Percentiles rank a stretch among this genome's conserved stretches.
Conservation (phyloP, 53 echinoderm and acorn worm species). For the Holothuria leucospilota region DNA sequence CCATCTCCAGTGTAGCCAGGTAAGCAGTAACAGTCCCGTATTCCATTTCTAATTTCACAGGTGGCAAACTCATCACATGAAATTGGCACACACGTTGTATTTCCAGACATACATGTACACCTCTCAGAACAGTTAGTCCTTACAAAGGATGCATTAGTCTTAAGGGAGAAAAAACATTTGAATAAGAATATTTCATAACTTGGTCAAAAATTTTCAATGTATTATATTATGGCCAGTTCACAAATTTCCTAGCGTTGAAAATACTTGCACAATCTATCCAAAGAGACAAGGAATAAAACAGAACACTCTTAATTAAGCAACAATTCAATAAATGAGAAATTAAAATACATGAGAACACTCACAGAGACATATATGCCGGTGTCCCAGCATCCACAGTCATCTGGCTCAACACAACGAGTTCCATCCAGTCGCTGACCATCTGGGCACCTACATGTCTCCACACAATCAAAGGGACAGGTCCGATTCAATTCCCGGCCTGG, state of each 20-base stretch:
- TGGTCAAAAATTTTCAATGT: no score
- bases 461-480: slow-evolving; percentile 36
- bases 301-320: no score
- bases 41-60: slow-evolving; percentile 68
- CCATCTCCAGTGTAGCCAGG: slow-evolving; percentile 77
- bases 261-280: no score
- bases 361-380: slow-evolving; percentile 51
- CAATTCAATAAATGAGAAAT: no score
- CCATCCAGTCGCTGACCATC: slow-evolving; percentile 62
- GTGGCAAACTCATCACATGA: slow-evolving; percentile 63
- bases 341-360: not conserved
- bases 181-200: no score
- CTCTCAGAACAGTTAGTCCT: slow-evolving; percentile 27
- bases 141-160: slow-evolving; percentile 53
- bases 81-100: slow-evolving; percentile 31
- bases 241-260: no score
- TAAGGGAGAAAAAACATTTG: not conserved
- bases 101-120: slow-evolving; percentile 58
- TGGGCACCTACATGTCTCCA: slow-evolving; percentile 73
- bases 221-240: no score
- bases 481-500: slow-evolving; percentile 51
- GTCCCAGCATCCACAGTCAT: slow-evolving; percentile 68
- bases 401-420: slow-evolving; percentile 68
- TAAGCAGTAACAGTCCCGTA: slow-evolving; percentile 80
- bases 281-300: no score